Evolutionary conservation across 2,113 vertebrate genomes (phyloP), one percentile per base, ranked within the genome.

Genomic region (Grammomys dolichurus): DNA sequence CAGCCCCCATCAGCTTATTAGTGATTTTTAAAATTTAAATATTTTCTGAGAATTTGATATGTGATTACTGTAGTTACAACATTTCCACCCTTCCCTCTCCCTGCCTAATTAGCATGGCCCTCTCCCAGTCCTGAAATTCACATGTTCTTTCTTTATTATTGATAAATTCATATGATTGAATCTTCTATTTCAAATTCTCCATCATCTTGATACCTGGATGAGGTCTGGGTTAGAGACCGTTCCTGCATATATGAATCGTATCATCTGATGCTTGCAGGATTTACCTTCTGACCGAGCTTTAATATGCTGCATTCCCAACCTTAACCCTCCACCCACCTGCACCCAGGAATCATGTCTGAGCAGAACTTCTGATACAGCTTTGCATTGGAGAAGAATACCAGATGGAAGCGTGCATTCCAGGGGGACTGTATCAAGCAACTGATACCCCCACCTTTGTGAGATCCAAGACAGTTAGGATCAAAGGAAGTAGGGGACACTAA

Each of bases 391-490:
- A 60, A 19, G 13, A 14, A 36, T 63, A 36, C 5, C 7, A 5
- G 19, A 24, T 26, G 20, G 43, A n/a, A 54, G 7, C 16, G 12
- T 3, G 20, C 4, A 72, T 36, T 36, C 16, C 28, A 33, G 3
- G 16, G 36, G 0, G 0, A 65, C 51, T 22, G 9, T 40, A 43
- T n/a, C 11, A 33, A 70, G 17, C 1, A 20, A 70, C 22, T 73
- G 46, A n/a, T 22, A 58, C 7, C 10, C 10, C 5, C 5, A 2
- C n/a, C 24, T 7, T 6, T 0, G 16, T n/a, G 73, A 48, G 24
- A 40, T 28, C 3, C 2, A 7, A 0, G 82, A 13, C 9, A 20
- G 5, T 65, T 17, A 9, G 65, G 54, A 7, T 0, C 40, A 7
- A 5, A 3, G n/a, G 36, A 67, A 26, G 20, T 19, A 40, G 19